Base-by-base conservation (phyloP, 2,888 invertebrate genomes). In the Caenorhabditis macrosperma region DNA sequence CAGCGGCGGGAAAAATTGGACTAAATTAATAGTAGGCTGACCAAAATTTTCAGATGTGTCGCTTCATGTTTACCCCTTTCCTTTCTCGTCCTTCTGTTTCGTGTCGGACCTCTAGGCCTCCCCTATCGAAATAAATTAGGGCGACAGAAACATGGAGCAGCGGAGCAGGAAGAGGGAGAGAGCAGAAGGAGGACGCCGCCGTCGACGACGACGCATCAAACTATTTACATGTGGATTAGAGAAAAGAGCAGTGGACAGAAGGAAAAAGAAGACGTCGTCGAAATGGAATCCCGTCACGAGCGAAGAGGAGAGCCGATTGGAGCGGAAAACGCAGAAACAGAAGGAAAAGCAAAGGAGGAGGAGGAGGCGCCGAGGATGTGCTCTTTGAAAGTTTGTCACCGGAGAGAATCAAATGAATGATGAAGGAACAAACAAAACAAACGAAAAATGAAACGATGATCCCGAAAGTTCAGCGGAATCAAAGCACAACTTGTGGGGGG, bases 201-300 rank as follows among this genome's bases (percentile, higher is more conserved):
- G n/a, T 30, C 52, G 26, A 66, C 66, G 48, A 35, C 48, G 30
- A 60, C 44, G 46, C 66, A 55, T 59, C 64, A 66, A 75, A 57
- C 64, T 64, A 57, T 55, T 55, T 66, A 55, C 41, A 66, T 59
- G 61, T 60, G 64, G 60, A 67, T 67, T 75, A 66, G 60, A 75
- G 61, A 67, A 60, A 46, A 59, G 35, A 59, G 64, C 50, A 64
- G 64, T 41, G 46, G 55, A 63, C 48, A 55, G 48, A 46, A 71
- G 52, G 41, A 41, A 30, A 50, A 20, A 63, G 71, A 59, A 54
- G 72, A 59, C 64, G 59, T 59, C 61, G 72, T 59, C 59, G 54
- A 66, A 66, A 61, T 61, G 78, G 72, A 78, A 60, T 52, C 57
- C n/a, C 66, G 54, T 59, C 64, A 66, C 66, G 63, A 52, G 71